Conservation (phyloP, 1,140 invertebrate genomes). For the Theocolax elegans region DNA sequence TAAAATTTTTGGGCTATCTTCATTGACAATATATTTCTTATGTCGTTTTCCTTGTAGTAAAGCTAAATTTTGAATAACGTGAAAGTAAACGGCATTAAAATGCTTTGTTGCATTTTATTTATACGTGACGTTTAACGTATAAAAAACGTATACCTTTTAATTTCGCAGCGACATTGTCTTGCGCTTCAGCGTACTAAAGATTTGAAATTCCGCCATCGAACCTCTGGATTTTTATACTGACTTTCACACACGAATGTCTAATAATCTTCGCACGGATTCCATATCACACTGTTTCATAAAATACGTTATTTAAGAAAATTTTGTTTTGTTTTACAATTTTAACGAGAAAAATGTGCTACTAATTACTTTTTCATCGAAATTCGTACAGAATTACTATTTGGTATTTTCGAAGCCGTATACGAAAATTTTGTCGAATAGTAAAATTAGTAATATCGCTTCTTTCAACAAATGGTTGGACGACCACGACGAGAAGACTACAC, state of each 20-base stretch:
- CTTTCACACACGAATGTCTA: slow-evolving; percentile 8
- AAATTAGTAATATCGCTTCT: too few species aligned
- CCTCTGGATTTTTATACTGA: too few species aligned
- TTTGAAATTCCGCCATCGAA: slow-evolving; percentile 4
- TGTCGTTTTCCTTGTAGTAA: slow-evolving; percentile 8
- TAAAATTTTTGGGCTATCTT: slow-evolving; percentile 11
- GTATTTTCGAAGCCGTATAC: too few species aligned
- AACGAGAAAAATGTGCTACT: too few species aligned
- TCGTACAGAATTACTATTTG: too few species aligned
- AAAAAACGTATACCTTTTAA: slow-evolving; percentile 19
- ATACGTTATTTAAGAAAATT: too few species aligned
- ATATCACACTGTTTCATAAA: not conserved
- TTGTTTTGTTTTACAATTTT: too few species aligned
- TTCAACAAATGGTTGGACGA: too few species aligned
- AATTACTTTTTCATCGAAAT: too few species aligned
- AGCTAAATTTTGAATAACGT: not conserved
- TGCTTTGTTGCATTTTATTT: not conserved
- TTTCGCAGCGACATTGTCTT: slow-evolving; percentile 14
- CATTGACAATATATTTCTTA: not conserved
- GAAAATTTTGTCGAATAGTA: too few species aligned
- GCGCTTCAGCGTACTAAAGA: slow-evolving; percentile 11
- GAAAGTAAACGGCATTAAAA: not conserved
- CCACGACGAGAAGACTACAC: too few species aligned
- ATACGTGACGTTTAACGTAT: too few species aligned
- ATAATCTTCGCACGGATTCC: slow-evolving; percentile 13